Evolutionary conservation across 2,888 invertebrate species (phyloP).

Genomic region (Philaethria dido): DNA sequence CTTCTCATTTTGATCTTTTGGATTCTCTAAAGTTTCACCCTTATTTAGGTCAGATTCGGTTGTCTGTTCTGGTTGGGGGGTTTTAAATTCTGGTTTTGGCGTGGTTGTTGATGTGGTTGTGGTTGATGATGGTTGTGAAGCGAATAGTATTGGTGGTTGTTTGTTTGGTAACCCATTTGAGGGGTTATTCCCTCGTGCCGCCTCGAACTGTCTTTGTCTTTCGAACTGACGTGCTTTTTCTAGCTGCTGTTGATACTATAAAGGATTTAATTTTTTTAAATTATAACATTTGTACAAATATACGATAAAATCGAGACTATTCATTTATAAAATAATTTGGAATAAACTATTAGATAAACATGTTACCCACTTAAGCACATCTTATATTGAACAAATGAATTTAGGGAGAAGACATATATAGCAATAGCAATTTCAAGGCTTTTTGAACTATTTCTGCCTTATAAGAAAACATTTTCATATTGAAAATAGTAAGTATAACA

Average conservation of each 20-base stretch:
- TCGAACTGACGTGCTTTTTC: conserved; percentile 66
- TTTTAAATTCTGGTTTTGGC: conserved; percentile 50
- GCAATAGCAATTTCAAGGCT: too few species aligned
- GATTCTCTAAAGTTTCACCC: conserved; percentile 58
- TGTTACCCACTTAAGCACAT: too few species aligned
- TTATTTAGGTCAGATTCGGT: conserved; percentile 64
- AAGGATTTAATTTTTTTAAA: conserved; percentile 14
- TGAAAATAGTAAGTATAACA: too few species aligned
- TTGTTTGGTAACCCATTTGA: conserved; percentile 56
- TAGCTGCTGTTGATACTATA: conserved; percentile 70
- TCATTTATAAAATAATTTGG: too few species aligned
- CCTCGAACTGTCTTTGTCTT: conserved; percentile 66
- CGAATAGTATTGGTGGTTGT: conserved; percentile 63
- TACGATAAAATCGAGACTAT: too few species aligned
- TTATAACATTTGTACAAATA: not conserved
- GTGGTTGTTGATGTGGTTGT: conserved; percentile 42
- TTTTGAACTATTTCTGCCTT: too few species aligned
- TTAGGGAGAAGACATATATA: too few species aligned
- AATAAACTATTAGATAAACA: too few species aligned
- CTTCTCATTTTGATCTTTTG: conserved; percentile 54
- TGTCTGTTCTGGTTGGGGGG: conserved; percentile 53
- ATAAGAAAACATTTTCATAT: too few species aligned
- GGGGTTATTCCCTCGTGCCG: conserved; percentile 44
- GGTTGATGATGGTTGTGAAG: conserved; percentile 55
- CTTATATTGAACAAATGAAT: too few species aligned